Evolutionary conservation across 1,140 invertebrate species (phyloP), one percentile per base, ranked within the genome.

Genomic region (Camponotus floridanus): DNA sequence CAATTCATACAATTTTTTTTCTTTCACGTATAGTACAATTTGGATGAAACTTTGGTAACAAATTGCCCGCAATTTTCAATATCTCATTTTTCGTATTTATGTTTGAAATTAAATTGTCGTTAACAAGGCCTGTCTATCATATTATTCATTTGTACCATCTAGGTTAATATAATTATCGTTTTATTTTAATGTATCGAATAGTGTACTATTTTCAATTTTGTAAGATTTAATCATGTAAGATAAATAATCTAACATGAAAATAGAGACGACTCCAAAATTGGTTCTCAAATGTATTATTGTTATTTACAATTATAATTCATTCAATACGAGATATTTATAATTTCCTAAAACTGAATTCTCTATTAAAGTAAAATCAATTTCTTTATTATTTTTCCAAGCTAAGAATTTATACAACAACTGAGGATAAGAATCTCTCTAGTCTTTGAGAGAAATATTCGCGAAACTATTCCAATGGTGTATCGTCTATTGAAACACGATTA

Each of bases 401-500:
- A 21, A 59, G 18, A 81, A 36, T 81, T 31, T 21, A 71, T 39
- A n/a, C 33, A 45, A 18, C 67, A 71, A 73, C 61, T 39, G 15
- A 81, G 51, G 26, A 42, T 26, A 18, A 71, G 18, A 61, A 45
- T 36, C 5, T n/a, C 51, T 39, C 11, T 51, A 45, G 11, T 48
- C 26, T 26, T 59, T 31, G 51, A 45, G 9, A 33, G 51, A 71
- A 21, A 42, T 2, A 42, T 11, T 45, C 13, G 6, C 55, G 18
- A 15, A 55, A 59, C 65, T 70, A 80, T 59, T 71, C 67, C 42
- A 15, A 21, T 74, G 61, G 39, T 33, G 70, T 67, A 76, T 59
- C 33, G 70, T 70, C 67, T 84, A 86, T 74, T 48, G 86, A 51
- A 84, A 87, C 51, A 61, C 61, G 45, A 76, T 87, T 76, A 84